phyloP scores from a whole-genome alignment of 1,140 invertebrate species.

The Oryctes rhinoceros region DNA sequence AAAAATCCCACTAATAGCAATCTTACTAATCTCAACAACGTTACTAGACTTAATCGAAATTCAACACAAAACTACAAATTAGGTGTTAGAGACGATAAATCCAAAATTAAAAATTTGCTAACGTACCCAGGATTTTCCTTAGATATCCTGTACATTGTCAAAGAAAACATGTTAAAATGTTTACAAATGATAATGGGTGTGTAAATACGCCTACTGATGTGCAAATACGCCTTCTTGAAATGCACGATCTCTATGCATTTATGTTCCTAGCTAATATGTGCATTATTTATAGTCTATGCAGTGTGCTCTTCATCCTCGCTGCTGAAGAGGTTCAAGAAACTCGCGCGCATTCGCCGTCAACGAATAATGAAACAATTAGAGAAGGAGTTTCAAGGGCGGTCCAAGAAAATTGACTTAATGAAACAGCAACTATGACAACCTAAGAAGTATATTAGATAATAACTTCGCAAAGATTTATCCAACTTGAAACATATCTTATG shows the following conservation, averaged over 20 bases:
- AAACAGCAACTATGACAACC: neutral
- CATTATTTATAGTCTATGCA: constrained; percentile 21
- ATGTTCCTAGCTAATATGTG: constrained; percentile 10
- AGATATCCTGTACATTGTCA: neutral
- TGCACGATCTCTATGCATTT: neutral
- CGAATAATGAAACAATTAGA: constrained; percentile 26
- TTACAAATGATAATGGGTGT: neutral
- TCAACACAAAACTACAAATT: too few relatives aligned
- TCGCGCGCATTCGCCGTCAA: neutral
- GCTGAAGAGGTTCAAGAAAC: constrained; percentile 26
- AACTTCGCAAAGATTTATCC: too few relatives aligned
- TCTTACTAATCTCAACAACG: too few relatives aligned
- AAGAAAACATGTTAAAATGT: neutral
- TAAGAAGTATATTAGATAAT: too few relatives aligned
- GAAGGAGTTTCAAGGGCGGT: neutral
- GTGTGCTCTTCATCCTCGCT: neutral
- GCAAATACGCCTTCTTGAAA: too few relatives aligned
- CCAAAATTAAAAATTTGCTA: too few relatives aligned
- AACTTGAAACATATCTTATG: too few relatives aligned
- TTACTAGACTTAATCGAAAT: too few relatives aligned
- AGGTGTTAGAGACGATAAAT: too few relatives aligned
- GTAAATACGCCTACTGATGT: too few relatives aligned
- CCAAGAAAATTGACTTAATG: constrained; percentile 9
- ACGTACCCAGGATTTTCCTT: too few relatives aligned
- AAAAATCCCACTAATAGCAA: too few relatives aligned